phyloP scores from a whole-genome alignment of 2,888 invertebrate species.

The Lobophora halterata region DNA sequence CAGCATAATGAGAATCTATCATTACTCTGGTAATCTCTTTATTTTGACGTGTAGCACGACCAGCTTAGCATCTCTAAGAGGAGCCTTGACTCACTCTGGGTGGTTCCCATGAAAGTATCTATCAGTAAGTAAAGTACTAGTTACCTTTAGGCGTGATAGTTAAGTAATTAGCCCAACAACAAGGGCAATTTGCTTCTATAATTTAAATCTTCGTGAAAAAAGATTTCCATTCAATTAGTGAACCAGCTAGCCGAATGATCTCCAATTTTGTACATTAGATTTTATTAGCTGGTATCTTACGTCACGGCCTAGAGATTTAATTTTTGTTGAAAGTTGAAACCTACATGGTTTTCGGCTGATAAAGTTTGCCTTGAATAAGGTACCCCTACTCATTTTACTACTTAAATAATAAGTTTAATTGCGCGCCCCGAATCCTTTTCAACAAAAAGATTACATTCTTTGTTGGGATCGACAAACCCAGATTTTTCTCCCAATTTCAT shows the following conservation, averaged over 20 bases:
- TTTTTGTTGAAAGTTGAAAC: conserved; percentile 10
- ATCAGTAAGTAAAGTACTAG: conserved; percentile 40
- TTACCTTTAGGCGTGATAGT: conserved; percentile 39
- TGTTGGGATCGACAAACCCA: conserved; percentile 1
- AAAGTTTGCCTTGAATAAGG: conserved; percentile 12
- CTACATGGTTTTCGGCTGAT: conserved; percentile 5
- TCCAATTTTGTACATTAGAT: conserved; percentile 11
- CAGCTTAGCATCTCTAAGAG: conserved; percentile 51
- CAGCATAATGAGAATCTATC: conserved; percentile 22
- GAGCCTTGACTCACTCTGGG: conserved; percentile 65
- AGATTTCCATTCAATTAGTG: no score
- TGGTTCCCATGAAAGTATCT: conserved; percentile 57
- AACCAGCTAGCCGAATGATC: no score
- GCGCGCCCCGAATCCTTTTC: no score
- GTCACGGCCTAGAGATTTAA: conserved; percentile 8
- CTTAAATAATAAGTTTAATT: neutral
- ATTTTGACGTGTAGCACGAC: conserved; percentile 60
- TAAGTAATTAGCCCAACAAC: conserved; percentile 43
- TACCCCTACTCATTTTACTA: conserved; percentile 5
- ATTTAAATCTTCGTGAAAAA: no score
- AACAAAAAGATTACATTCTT: no score
- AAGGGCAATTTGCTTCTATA: conserved; percentile 40
- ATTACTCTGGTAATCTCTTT: conserved; percentile 23
- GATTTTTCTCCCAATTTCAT: conserved; percentile 14
- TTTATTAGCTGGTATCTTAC: conserved; percentile 7